Base-by-base conservation (phyloP, 2,797 vertebrate genomes). In the Meriones psammophilus region DNA sequence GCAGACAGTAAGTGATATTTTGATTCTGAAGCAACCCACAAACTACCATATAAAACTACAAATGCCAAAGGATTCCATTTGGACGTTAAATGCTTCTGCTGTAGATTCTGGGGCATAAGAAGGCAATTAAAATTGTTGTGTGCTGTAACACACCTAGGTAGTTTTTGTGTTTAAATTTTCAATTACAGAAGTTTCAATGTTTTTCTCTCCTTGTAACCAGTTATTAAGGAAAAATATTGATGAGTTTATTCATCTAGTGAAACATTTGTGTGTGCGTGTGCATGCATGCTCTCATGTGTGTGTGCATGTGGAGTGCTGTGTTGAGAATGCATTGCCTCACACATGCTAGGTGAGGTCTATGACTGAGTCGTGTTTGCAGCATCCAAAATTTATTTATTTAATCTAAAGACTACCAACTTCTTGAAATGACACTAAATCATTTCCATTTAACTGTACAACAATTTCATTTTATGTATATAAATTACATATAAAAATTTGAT, bases 1-100 rank as follows among this genome's bases (percentile, higher is more conserved):
- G 93, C 90, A 97, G 96, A 97, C 98, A 91, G 95, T 97, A 97
- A 98, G 74, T 94, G 97, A 96, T 98, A 96, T 96, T 95, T 97
- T 95, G 87, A 96, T 98, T 94, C 92, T 96, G 95, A 97, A 97
- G 94, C 96, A 96, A 91, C 68, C 7, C 74, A 95, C 81, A 92
- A 96, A 97, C 92, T 22, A 73, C 18, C 94, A 46, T 22, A 93
- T 76, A 94, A 98, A 96, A 97, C 88, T 71, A 95, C 88, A 92
- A 96, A 92, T 96, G 58, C 92, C 76, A 87, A 60, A 26, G 5
- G 46, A 94, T 92, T 94, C 20, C 30, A 46, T 93, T 78, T 71
- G 28, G 88, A 86, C 77, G 88, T 91, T 80, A 96, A 76, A 84
- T 93, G 71, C 15, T 91, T 81, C 39, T 26, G 28, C 6, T 89